Percentiles rank a stretch among this genome's conserved stretches.
Evolutionary conservation across 1,140 invertebrate species (phyloP).

Genomic region (Hesperophylax magnus): DNA sequence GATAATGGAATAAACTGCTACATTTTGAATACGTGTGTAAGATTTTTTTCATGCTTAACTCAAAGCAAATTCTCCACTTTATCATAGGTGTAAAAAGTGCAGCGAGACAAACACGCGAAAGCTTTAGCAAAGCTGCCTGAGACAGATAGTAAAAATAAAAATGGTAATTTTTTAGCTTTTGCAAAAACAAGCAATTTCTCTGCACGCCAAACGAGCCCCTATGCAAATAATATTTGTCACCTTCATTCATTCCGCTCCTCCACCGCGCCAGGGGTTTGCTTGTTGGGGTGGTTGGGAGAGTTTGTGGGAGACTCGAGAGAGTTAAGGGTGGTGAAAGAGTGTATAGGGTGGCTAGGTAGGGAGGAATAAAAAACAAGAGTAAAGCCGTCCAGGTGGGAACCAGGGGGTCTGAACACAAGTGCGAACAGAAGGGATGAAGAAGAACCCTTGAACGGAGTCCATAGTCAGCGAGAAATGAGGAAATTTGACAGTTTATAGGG

Average conservation of each 20-base stretch:
- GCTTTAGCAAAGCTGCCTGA: no score
- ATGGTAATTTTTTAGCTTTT: constrained; percentile 1
- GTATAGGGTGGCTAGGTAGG: background rate
- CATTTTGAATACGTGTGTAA: no score
- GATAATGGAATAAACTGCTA: no score
- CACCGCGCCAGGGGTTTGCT: no score
- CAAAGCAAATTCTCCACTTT: no score
- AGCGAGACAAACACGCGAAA: no score
- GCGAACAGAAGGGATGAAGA: background rate
- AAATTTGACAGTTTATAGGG: background rate
- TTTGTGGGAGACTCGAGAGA: no score
- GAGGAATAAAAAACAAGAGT: constrained; percentile 23
- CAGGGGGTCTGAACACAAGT: background rate
- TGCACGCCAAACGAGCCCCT: background rate
- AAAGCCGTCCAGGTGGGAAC: background rate
- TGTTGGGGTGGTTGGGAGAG: no score
- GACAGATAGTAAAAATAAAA: background rate
- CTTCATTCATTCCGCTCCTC: background rate
- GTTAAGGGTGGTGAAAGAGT: background rate
- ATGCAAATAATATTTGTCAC: constrained; percentile 21
- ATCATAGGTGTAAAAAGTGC: no score
- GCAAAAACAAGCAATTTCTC: background rate
- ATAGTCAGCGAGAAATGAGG: background rate
- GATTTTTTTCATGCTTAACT: no score
- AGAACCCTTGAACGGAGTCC: constrained; percentile 1